These are phyloP conservation scores for Strigamia crassipes DNA, from an alignment of 2,888 invertebrate genomes.

Conservation along the genomic window DNA sequence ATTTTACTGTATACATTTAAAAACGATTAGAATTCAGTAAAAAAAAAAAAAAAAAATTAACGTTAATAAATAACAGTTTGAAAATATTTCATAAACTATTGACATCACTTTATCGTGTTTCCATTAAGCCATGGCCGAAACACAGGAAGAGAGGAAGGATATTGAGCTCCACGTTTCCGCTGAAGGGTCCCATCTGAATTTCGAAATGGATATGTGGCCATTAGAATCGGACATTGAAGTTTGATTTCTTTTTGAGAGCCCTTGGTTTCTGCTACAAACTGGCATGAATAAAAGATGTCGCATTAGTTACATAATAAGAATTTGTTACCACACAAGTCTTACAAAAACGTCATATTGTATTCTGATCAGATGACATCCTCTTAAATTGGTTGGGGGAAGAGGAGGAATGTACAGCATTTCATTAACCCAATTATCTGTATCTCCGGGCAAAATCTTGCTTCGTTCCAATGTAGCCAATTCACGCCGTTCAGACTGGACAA, in stretches of 20 bases:
- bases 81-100: not conserved
- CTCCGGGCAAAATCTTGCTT: constrained; percentile 81
- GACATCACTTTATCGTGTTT: constrained; percentile 4
- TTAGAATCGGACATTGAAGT: constrained; percentile 84
- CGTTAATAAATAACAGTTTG: not conserved
- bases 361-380: constrained; percentile 90
- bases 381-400: constrained; percentile 88
- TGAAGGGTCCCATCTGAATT: constrained; percentile 62
- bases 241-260: constrained; percentile 90
- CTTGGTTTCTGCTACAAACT: constrained; percentile 90
- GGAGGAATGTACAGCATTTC: constrained; percentile 91
- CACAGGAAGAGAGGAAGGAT: constrained; percentile 87
- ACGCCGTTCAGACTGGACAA: constrained; percentile 82
- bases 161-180: constrained; percentile 80
- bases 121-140: constrained; percentile 69
- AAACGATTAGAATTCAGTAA: not conserved
- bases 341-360: constrained; percentile 92
- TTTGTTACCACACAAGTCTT: constrained; percentile 58
- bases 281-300: constrained; percentile 50
- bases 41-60: not conserved
- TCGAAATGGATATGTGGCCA: constrained; percentile 87
- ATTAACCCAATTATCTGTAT: constrained; percentile 81
- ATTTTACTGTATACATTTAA: not conserved
- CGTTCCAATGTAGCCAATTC: constrained; percentile 78
- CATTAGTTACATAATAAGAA: not conserved